Base-by-base conservation (phyloP, 2,888 invertebrate genomes). In the Notodromas monacha region DNA sequence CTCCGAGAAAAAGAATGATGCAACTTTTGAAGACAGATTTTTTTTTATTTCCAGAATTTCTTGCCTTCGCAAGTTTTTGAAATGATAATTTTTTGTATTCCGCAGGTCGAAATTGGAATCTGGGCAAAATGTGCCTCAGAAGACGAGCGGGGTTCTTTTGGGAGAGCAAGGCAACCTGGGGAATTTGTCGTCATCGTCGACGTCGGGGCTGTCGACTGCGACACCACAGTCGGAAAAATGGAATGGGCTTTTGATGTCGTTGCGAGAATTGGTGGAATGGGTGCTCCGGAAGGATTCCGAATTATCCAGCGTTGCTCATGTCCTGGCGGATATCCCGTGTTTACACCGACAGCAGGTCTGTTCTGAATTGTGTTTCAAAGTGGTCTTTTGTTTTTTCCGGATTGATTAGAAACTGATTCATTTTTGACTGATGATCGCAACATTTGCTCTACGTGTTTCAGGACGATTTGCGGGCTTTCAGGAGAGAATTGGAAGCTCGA, bases 201-300 rank as follows among this genome's bases (percentile, higher is more conserved):
- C n/a, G n/a, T n/a, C n/a, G n/a, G n/a, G n/a, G n/a, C n/a, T n/a
- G n/a, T n/a, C n/a, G n/a, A n/a, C n/a, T n/a, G n/a, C n/a, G n/a
- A n/a, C n/a, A n/a, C n/a, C n/a, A n/a, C n/a, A n/a, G n/a, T 68
- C 84, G 2, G 89, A 92, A 47, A 86, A 92, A 50, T 89, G 89
- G 81, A 77, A 77, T 40, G 73, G 79, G 10, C 51, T 86, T 39
- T 57, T 81, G 32, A 54, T 81, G 36, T 77, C 77, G 0, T 54
- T 86, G 32, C 58, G 81, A 13, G 84, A 84, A 51, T 61, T 86
- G 35, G 77, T 79, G 33, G 79, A 81, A 52, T 86, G 86, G 86
- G 77, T 81, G 34, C 84, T 84, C 45, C 62, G 76, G 45, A 84
- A 74, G 51, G 86, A 77, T 51, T 79, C 73, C 1, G 86, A 79